Conservation (phyloP, 2,113 vertebrate species). For the Lethenteron reissneri region DNA sequence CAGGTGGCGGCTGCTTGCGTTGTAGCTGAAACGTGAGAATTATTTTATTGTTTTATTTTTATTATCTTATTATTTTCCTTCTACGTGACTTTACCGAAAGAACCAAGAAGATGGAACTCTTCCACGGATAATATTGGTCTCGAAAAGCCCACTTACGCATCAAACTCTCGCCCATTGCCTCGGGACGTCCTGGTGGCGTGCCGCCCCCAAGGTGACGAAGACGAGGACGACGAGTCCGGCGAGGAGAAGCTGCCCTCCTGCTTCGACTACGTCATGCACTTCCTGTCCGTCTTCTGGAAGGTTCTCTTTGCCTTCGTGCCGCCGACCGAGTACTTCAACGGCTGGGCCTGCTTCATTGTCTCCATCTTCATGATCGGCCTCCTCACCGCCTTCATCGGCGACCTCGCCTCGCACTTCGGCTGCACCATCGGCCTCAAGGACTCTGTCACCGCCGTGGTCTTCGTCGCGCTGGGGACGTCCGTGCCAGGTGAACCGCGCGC, state of each 20-base stretch:
- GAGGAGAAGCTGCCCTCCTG: constrained; percentile 86
- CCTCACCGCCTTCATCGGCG: constrained; percentile 74
- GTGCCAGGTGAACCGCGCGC: constrained; percentile 43
- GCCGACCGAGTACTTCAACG: constrained; percentile 74
- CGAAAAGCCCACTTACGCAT: constrained; percentile 7
- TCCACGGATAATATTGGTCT: not conserved
- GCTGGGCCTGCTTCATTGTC: constrained; percentile 75
- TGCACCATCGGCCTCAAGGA: constrained; percentile 98
- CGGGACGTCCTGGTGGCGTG: not conserved
- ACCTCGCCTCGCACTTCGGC: constrained; percentile 87
- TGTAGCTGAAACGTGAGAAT: no score
- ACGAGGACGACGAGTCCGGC: constrained; percentile 58
- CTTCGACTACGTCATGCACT: constrained; percentile 98
- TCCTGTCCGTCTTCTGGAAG: constrained; percentile 98
- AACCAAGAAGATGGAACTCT: not conserved
- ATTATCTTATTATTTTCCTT: no score
- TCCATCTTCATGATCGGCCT: constrained; percentile 84
- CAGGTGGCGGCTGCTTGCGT: no score
- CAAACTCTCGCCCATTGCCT: not conserved
- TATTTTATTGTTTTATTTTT: no score
- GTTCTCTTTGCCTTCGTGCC: constrained; percentile 90
- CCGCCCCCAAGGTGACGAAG: constrained; percentile 41
- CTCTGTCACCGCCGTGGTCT: constrained; percentile 77
- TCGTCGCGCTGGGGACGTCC: constrained; percentile 82
- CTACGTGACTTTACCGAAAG: no score